A percentile compares a stretch with the other conserved stretches of the same genome.
These are phyloP conservation scores for Xyrauchen texanus DNA, from an alignment of 2,113 vertebrate species.

Conservation along the genomic window DNA sequence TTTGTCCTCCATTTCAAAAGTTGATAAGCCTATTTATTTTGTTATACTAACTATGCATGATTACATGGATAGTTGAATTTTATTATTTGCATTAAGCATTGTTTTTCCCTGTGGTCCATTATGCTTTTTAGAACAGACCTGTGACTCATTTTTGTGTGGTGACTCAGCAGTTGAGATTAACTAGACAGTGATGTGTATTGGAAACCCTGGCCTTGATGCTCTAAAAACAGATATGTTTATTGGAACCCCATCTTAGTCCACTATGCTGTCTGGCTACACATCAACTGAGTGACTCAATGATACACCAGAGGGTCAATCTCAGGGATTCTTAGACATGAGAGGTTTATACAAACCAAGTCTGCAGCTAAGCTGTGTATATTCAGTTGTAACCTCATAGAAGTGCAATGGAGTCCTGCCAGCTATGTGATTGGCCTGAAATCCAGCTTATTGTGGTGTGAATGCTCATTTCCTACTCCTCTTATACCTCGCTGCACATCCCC, in stretches of 20 bases:
- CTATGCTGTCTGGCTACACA: slow-evolving; percentile 31
- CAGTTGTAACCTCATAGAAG: slow-evolving; percentile 41
- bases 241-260: neutral
- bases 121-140: too few species aligned
- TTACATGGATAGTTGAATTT: too few species aligned
- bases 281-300: slow-evolving; percentile 14
- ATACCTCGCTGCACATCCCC: slow-evolving; percentile 65
- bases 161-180: too few species aligned
- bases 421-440: slow-evolving; percentile 66
- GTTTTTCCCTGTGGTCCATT: too few species aligned
- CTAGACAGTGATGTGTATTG: slow-evolving; percentile 6
- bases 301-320: slow-evolving; percentile 45
- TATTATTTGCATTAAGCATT: too few species aligned
- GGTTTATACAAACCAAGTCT: neutral
- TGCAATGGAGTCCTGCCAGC: slow-evolving; percentile 55
- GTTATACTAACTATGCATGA: too few species aligned
- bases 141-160: too few species aligned
- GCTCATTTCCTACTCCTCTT: slow-evolving; percentile 76
- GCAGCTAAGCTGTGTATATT: slow-evolving; percentile 58
- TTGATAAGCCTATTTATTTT: too few species aligned
- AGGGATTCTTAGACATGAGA: slow-evolving; percentile 13
- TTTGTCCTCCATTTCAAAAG: too few species aligned
- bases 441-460: slow-evolving; percentile 63
- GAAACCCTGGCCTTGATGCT: neutral
- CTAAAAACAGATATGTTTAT: slow-evolving; percentile 20